A percentile compares a stretch with the other conserved stretches of the same genome.
Evolutionary conservation across 2,888 invertebrate species (phyloP).

Genomic region (Amphipyra berbera): DNA sequence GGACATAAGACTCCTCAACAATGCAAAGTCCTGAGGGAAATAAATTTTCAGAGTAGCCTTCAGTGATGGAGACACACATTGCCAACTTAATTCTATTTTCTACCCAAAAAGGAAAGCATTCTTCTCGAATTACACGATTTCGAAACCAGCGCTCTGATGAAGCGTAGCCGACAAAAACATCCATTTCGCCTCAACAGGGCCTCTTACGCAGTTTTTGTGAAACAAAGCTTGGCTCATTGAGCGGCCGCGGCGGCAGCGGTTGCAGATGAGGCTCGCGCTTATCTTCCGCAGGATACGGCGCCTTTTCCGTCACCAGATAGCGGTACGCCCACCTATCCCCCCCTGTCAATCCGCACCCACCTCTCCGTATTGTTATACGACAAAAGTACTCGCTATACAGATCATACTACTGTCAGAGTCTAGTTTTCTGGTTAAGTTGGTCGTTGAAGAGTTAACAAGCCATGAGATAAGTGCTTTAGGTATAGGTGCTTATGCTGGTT

Average conservation of each 20-base stretch:
- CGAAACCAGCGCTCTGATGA: slow-evolving; percentile 1
- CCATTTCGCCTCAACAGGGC: background rate
- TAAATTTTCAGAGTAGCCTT: too few species aligned
- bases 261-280: slow-evolving; percentile 75
- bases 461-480: too few species aligned
- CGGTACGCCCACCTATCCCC: slow-evolving; percentile 21
- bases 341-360: slow-evolving; percentile 36
- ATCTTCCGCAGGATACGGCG: slow-evolving; percentile 78
- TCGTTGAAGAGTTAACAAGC: too few species aligned
- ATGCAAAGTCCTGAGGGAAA: too few species aligned
- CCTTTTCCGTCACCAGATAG: slow-evolving; percentile 73
- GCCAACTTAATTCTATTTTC: too few species aligned
- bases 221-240: slow-evolving; percentile 44
- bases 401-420: slow-evolving; percentile 18
- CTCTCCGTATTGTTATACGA: slow-evolving; percentile 36
- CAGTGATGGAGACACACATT: too few species aligned
- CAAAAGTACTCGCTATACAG: slow-evolving; percentile 29
- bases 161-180: slow-evolving; percentile 3
- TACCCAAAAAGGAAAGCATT: background rate
- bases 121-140: background rate
- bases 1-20: too few species aligned
- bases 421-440: too few species aligned
- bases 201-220: slow-evolving; percentile 23
- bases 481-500: too few species aligned
- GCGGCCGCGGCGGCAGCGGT: slow-evolving; percentile 8